Base-by-base conservation (phyloP, 2,113 vertebrate species). In the Corynorhinus townsendii region DNA sequence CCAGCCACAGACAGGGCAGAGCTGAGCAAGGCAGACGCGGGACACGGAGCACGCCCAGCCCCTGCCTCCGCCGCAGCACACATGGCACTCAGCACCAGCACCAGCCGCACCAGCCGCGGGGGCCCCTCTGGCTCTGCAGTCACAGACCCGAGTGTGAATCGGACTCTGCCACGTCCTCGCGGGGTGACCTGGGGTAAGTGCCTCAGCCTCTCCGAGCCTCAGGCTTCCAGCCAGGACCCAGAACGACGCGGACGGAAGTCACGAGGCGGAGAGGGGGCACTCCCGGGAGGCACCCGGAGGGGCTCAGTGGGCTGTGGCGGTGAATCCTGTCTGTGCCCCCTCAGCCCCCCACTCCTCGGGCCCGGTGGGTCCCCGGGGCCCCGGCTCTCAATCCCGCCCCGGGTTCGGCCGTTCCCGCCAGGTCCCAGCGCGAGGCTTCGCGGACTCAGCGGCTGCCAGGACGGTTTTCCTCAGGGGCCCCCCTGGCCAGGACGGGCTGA, bases 401-500 rank as follows among this genome's bases (percentile, higher is more conserved):
- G 26, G 2, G 17, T 5, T 19, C 8, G 4, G 2, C 62, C 22
- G 8, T 33, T n/a, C 77, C 45, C 14, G 5, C 5, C 52, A 54
- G 17, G 54, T 24, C 7, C 56, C 54, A 79, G n/a, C 24, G 52
- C 64, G 45, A 80, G 45, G 19, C 76, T 80, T 87, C 62, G 22
- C 1, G 17, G 69, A 19, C 56, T 75, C 66, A 8, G n/a, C n/a
- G n/a, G n/a, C 28, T 26, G 45, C 59, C 9, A 4, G 49, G 4
- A 11, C 11, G 0, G 69, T 45, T 86, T 84, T 88, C 89, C 80
- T 68, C 33, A 85, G 84, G 85, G 66, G 47, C 45, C 71, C 68
- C 93, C 79, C 59, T 35, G 91, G 93, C 96, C 12, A 87, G 94
- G 82, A 87, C 86, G 24, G 82, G 71, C 81, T 26, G 69, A 95